A percentile compares a stretch with the other conserved stretches of the same genome.
These are phyloP conservation scores for Hydractinia symbiolongicarpus DNA, from an alignment of 30 jellyfish, hydroid and myxozoan genomes.

Conservation along the genomic window DNA sequence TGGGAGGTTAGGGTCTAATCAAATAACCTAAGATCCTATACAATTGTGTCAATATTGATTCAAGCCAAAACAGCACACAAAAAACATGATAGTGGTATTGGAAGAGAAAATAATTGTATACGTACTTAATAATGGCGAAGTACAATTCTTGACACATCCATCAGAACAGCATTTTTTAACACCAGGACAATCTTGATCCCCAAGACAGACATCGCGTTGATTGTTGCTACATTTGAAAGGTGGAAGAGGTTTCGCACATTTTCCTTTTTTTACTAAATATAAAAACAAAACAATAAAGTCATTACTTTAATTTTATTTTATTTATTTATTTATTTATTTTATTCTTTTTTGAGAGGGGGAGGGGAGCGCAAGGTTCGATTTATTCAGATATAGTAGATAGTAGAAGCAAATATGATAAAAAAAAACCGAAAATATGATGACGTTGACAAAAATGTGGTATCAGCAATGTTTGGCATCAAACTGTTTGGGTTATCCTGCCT, in stretches of 20 bases:
- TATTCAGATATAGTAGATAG: too few relatives aligned
- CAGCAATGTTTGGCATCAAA: too few relatives aligned
- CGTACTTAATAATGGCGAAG: conserved; percentile 65
- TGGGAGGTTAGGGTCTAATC: too few relatives aligned
- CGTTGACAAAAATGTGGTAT: too few relatives aligned
- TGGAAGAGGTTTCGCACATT: conserved; percentile 54
- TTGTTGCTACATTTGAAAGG: conserved; percentile 27
- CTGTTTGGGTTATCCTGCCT: too few relatives aligned
- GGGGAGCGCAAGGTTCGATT: background rate
- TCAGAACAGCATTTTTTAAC: conserved; percentile 60
- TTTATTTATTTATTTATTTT: too few relatives aligned
- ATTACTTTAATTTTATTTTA: background rate
- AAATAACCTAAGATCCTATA: too few relatives aligned
- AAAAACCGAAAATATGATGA: too few relatives aligned
- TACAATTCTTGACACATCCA: conserved; percentile 70
- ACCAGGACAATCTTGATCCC: conserved; percentile 57
- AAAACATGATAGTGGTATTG: too few relatives aligned
- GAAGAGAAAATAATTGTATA: background rate
- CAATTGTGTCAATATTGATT: too few relatives aligned
- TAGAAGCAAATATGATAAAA: too few relatives aligned
- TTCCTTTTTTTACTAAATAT: conserved; percentile 65
- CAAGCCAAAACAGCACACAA: too few relatives aligned
- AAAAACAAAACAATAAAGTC: background rate
- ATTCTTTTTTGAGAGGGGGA: background rate
- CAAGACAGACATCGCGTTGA: conserved; percentile 35